These are phyloP conservation scores for Guaruba guarouba DNA, from an alignment of 2,113 vertebrate species.

Conservation along the genomic window DNA sequence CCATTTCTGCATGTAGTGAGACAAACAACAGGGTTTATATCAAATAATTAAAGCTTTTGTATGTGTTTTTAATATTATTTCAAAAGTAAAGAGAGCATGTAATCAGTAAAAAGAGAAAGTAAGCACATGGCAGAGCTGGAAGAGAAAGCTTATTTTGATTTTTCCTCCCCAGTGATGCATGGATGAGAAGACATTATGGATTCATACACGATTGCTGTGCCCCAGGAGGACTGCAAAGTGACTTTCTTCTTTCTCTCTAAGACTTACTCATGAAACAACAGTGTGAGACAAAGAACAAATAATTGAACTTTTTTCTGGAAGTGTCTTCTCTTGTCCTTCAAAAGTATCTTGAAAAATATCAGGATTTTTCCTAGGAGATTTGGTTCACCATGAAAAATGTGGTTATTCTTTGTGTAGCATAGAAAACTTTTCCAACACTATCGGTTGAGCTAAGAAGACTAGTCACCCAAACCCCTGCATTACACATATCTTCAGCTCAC, in stretches of 20 bases:
- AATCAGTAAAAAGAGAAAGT: slow-evolving; percentile 5
- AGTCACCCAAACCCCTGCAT: background rate
- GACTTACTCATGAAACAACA: background rate
- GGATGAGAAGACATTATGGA: slow-evolving; percentile 42
- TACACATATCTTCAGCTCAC: background rate
- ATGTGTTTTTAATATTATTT: background rate
- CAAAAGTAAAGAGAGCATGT: background rate
- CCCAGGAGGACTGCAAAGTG: slow-evolving; percentile 26
- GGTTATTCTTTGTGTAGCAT: background rate
- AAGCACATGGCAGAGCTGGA: background rate
- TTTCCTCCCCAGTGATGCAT: slow-evolving; percentile 1
- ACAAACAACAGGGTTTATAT: background rate
- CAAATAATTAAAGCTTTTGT: background rate
- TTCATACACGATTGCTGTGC: background rate
- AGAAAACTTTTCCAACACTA: background rate
- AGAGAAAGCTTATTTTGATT: slow-evolving; percentile 21
- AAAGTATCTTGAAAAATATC: background rate
- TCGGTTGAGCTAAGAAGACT: background rate
- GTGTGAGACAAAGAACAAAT: background rate
- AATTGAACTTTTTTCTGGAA: background rate
- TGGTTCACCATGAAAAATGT: background rate
- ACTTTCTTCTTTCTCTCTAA: slow-evolving; percentile 13
- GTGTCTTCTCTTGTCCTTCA: background rate
- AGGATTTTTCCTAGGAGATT: background rate
- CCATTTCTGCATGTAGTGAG: background rate